A percentile compares a stretch with the other conserved stretches of the same genome.
These are phyloP conservation scores for Eurytoma californica DNA, from an alignment of 2,888 invertebrate genomes.

Conservation along the genomic window DNA sequence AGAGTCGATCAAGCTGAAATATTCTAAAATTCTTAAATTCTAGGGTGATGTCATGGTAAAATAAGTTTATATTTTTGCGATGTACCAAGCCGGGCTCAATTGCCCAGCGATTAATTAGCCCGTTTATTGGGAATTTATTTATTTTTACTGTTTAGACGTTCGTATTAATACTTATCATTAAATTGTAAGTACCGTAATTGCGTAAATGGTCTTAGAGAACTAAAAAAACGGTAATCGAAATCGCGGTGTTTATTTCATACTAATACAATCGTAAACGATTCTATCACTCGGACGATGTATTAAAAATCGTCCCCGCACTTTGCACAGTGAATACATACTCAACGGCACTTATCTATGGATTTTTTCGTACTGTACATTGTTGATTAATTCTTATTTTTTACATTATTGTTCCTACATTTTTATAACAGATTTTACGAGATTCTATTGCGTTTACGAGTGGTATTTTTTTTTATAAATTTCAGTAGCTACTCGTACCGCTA, in stretches of 20 bases:
- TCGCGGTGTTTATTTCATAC: constrained; percentile 30
- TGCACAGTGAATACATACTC: constrained; percentile 22
- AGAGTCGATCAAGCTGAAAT: constrained; percentile 30
- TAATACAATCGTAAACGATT: constrained; percentile 18
- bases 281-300: constrained; percentile 19
- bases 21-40: constrained; percentile 43
- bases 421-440: constrained; percentile 11
- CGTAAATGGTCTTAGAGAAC: constrained; percentile 11
- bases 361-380: neutral
- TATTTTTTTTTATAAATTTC: too few species aligned
- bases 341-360: constrained; percentile 8
- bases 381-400: neutral
- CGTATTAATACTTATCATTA: constrained; percentile 31
- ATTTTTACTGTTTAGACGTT: constrained; percentile 24
- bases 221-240: constrained; percentile 26
- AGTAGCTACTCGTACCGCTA: too few species aligned
- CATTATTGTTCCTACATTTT: constrained; percentile 34
- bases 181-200: constrained; percentile 30
- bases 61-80: constrained; percentile 36
- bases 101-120: constrained; percentile 8
- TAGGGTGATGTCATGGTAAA: constrained; percentile 18
- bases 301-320: constrained; percentile 21
- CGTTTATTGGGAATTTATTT: constrained; percentile 30
- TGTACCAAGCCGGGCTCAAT: neutral
- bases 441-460: too few species aligned